Conservation (phyloP, 2,113 vertebrate genomes). For the Sisor rabdophorus region DNA sequence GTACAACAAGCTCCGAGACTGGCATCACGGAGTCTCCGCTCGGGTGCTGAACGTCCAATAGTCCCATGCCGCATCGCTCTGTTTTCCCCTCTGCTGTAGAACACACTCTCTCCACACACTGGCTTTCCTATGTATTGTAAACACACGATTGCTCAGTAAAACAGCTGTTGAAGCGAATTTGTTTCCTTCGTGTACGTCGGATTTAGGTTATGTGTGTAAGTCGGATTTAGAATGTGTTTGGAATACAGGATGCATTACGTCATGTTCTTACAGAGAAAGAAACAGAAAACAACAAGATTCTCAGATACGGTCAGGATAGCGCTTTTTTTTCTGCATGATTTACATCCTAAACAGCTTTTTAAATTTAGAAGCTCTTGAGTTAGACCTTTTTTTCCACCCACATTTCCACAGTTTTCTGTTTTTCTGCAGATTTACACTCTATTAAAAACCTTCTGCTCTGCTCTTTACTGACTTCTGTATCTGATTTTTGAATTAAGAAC, state of each 20-base stretch:
- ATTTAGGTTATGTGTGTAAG: slow-evolving; percentile 7
- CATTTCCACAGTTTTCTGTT: background rate
- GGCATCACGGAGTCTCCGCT: slow-evolving; percentile 94
- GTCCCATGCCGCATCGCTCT: slow-evolving; percentile 20
- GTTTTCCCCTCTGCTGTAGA: background rate
- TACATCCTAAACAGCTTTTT: background rate
- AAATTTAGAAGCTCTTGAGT: background rate
- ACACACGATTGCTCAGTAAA: background rate
- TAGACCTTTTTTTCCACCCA: background rate
- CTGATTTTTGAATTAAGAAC: slow-evolving; percentile 14
- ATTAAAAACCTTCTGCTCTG: background rate
- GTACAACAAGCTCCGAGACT: slow-evolving; percentile 95
- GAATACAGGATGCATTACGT: background rate
- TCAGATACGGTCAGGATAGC: background rate
- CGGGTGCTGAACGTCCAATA: slow-evolving; percentile 87
- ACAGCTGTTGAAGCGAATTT: background rate
- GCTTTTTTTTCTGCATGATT: slow-evolving; percentile 10
- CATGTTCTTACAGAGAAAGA: background rate
- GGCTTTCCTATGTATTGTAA: background rate
- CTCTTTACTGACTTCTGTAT: slow-evolving; percentile 23
- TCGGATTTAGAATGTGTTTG: background rate
- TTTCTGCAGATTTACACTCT: slow-evolving; percentile 11
- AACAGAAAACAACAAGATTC: background rate
- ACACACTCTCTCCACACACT: background rate
- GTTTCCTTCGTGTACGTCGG: no score